Conservation (phyloP, 2,113 vertebrate species). For the Ctenodactylus gundi region DNA sequence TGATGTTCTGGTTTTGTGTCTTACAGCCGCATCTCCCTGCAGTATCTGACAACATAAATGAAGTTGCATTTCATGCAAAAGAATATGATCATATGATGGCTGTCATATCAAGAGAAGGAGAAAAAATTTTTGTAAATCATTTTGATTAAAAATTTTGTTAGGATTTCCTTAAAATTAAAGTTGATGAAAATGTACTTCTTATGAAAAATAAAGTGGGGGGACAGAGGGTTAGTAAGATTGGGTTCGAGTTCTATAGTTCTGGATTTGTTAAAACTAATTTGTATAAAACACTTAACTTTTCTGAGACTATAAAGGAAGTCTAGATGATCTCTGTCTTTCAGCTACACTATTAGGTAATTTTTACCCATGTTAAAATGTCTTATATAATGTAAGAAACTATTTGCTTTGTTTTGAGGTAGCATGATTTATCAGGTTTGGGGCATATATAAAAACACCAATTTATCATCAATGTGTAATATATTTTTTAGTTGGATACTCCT, state of each 20-base stretch:
- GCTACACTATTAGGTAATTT: neutral
- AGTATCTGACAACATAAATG: conserved; percentile 92
- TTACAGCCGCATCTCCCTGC: conserved; percentile 89
- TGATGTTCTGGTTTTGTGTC: neutral
- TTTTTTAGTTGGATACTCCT: conserved; percentile 84
- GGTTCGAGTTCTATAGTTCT: neutral
- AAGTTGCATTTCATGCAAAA: conserved; percentile 88
- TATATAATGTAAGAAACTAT: neutral
- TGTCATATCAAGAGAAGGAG: conserved; percentile 92
- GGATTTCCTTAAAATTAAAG: neutral
- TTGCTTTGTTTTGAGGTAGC: neutral
- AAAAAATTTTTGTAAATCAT: conserved; percentile 87
- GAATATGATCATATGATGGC: conserved; percentile 90
- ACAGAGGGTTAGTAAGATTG: neutral
- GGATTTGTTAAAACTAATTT: neutral
- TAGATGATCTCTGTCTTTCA: neutral
- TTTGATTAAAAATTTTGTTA: conserved; percentile 23
- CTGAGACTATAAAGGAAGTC: neutral
- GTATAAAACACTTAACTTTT: neutral
- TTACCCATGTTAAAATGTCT: neutral
- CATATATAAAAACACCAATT: neutral
- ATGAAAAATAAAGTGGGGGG: neutral
- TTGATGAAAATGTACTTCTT: no score
- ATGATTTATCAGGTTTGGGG: neutral
- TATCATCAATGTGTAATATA: neutral